phyloP scores from a whole-genome alignment of 2,797 vertebrate species.

The Cossypha caffra region DNA sequence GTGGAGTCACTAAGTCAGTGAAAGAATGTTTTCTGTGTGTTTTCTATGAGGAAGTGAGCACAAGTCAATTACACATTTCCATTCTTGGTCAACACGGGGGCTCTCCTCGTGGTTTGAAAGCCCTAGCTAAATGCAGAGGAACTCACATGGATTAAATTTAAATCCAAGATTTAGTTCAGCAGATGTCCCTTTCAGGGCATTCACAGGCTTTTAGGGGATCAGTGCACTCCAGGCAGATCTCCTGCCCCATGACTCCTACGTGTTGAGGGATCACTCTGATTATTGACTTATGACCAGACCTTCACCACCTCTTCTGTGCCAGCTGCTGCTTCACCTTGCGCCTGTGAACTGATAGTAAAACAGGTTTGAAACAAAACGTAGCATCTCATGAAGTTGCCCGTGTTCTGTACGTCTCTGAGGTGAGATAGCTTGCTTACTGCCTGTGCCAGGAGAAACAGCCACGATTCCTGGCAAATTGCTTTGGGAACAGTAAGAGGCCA shows the following conservation, averaged over 20 bases:
- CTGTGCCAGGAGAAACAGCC: background rate
- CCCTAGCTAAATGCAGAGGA: slow-evolving; percentile 11
- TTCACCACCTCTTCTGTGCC: background rate
- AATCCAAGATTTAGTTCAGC: slow-evolving; percentile 42
- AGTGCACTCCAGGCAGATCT: background rate
- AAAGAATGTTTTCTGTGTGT: background rate
- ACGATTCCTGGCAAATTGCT: fast-evolving
- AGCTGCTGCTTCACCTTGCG: background rate
- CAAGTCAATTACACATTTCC: background rate
- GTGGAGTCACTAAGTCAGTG: too few species aligned
- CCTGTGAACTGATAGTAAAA: background rate
- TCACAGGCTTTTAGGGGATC: background rate
- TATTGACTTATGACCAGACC: fast-evolving
- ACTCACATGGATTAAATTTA: slow-evolving; percentile 40
- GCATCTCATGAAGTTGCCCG: fast-evolving
- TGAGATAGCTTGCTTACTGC: background rate
- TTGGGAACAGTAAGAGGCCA: background rate
- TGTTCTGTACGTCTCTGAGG: background rate
- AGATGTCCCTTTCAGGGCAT: slow-evolving; percentile 16
- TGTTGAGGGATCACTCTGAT: background rate
- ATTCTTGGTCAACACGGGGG: background rate
- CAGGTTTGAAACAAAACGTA: background rate
- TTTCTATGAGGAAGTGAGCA: background rate
- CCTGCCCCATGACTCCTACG: background rate
- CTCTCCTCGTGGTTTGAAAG: background rate